phyloP scores from a whole-genome alignment of 2,113 vertebrate genomes.

The Hyla sarda region DNA sequence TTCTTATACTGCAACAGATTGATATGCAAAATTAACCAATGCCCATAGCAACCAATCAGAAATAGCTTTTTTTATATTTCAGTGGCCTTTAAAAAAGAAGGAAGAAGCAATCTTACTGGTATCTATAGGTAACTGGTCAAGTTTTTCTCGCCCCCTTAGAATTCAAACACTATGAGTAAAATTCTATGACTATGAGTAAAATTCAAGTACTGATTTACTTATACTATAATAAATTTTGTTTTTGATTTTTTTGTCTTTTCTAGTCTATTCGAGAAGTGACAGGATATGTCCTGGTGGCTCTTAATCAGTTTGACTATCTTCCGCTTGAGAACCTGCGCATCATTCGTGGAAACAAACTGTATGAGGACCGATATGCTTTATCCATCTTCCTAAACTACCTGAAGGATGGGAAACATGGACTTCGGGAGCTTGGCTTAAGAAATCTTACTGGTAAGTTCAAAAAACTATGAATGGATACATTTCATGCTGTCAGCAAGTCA shows the following conservation, averaged over 20 bases:
- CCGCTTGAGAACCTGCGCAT: constrained; percentile 96
- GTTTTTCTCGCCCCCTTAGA: too few relatives aligned
- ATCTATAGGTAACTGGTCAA: too few relatives aligned
- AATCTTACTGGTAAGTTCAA: constrained; percentile 88
- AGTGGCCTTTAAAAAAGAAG: too few relatives aligned
- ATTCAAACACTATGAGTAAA: too few relatives aligned
- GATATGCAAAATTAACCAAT: too few relatives aligned
- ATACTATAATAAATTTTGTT: too few relatives aligned
- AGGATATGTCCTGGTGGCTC: constrained; percentile 93
- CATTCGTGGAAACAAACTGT: constrained; percentile 92
- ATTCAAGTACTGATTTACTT: background rate
- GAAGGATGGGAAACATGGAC: constrained; percentile 88
- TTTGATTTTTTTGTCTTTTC: constrained; percentile 65
- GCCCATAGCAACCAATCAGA: too few relatives aligned
- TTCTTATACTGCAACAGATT: too few relatives aligned
- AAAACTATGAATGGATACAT: fast-evolving
- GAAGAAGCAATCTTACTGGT: too few relatives aligned
- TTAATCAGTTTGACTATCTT: constrained; percentile 96
- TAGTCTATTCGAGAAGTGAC: constrained; percentile 98
- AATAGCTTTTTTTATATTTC: too few relatives aligned
- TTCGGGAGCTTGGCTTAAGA: constrained; percentile 90
- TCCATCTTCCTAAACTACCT: constrained; percentile 98
- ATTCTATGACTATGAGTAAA: too few relatives aligned
- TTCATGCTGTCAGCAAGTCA: background rate
- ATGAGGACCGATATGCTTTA: constrained; percentile 90